Percentiles rank a stretch among this genome's conserved stretches.
Conservation (phyloP, 2,888 invertebrate genomes). For the Ophion slaviceki region DNA sequence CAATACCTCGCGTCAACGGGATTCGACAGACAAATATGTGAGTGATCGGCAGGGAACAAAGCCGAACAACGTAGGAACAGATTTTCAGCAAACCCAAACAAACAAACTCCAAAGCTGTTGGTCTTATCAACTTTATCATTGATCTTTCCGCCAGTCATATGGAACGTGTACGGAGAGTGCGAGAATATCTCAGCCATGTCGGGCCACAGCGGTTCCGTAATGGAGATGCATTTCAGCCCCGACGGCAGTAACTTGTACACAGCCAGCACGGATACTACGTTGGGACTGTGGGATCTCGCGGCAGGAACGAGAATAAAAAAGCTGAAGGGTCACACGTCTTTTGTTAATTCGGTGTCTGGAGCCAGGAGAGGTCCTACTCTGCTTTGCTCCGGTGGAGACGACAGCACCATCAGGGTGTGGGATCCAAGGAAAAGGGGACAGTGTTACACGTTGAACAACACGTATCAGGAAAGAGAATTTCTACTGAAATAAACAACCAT, state of each 20-base stretch:
- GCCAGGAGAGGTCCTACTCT: conserved; percentile 95
- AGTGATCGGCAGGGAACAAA: conserved; percentile 79
- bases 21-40: conserved; percentile 97
- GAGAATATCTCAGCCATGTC: conserved; percentile 97
- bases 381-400: conserved; percentile 97
- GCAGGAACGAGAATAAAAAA: conserved; percentile 95
- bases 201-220: conserved; percentile 97
- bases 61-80: neutral
- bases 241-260: conserved; percentile 94
- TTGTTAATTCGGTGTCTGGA: conserved; percentile 89
- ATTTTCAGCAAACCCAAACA: neutral
- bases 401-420: conserved; percentile 96
- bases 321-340: conserved; percentile 92
- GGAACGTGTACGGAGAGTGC: conserved; percentile 99
- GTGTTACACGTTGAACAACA: conserved; percentile 89
- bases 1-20: conserved; percentile 97
- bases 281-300: conserved; percentile 97
- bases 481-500: neutral
- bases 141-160: conserved; percentile 88
- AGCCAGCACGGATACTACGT: conserved; percentile 96
- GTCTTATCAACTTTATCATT: neutral
- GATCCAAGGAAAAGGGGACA: conserved; percentile 95
- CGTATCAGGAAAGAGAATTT: conserved; percentile 86
- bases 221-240: conserved; percentile 95
- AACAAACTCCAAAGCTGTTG: too few species aligned